phyloP scores from a whole-genome alignment of 2,888 invertebrate species.

The Ochropleura leucogaster region DNA sequence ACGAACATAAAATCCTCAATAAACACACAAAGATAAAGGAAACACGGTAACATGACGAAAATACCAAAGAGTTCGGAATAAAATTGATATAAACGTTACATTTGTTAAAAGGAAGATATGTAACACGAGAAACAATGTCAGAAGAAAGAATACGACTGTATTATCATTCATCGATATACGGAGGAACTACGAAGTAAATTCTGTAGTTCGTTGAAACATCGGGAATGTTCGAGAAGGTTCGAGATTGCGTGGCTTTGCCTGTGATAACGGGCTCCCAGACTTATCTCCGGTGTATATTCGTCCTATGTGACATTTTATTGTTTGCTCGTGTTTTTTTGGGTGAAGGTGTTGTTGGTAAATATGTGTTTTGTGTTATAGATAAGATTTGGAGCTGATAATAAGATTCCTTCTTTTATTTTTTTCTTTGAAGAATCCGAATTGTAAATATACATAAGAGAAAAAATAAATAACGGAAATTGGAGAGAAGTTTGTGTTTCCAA shows the following conservation, averaged over 20 bases:
- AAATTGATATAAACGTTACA: conserved; percentile 59
- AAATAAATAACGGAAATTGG: neutral
- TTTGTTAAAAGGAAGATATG: conserved; percentile 58
- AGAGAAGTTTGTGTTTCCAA: neutral
- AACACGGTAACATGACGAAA: conserved; percentile 42
- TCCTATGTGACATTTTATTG: conserved; percentile 49
- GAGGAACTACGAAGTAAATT: conserved; percentile 35
- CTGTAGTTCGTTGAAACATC: conserved; percentile 46
- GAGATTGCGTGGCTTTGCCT: conserved; percentile 62
- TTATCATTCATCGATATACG: conserved; percentile 61
- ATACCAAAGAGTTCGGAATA: conserved; percentile 53
- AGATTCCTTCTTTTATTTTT: neutral
- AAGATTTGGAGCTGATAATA: conserved; percentile 12
- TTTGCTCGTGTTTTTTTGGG: conserved; percentile 18
- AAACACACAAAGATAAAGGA: conserved; percentile 51
- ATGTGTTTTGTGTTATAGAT: conserved; percentile 17
- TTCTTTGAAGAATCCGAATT: neutral
- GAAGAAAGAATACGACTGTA: conserved; percentile 39
- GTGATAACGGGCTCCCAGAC: conserved; percentile 52
- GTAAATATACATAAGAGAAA: neutral
- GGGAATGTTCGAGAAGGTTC: conserved; percentile 45
- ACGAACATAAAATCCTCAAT: conserved; percentile 49
- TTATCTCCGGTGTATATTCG: conserved; percentile 54
- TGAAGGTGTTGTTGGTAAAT: conserved; percentile 28
- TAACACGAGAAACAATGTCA: conserved; percentile 55